Conservation (phyloP, 1,140 invertebrate genomes). For the Pissodes strobi region DNA sequence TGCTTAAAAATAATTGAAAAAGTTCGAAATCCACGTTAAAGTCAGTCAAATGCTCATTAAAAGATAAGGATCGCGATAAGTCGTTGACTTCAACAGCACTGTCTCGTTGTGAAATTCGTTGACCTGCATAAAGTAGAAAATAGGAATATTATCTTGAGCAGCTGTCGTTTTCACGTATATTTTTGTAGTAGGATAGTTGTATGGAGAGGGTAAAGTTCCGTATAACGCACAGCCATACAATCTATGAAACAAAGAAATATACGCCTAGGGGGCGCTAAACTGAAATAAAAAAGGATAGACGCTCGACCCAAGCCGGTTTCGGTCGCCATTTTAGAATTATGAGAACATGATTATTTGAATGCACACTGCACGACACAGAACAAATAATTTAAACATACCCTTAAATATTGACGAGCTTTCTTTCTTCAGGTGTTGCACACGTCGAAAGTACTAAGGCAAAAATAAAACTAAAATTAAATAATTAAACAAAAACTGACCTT, state of each 20-base stretch:
- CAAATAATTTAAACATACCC: conserved; percentile 28
- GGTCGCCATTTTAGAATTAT: conserved; percentile 26
- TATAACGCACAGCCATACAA: conserved; percentile 13
- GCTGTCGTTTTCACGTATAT: conserved; percentile 15
- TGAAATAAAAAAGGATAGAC: background rate
- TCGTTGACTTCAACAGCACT: no score
- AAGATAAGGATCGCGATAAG: no score
- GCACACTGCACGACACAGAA: conserved; percentile 22
- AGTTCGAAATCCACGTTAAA: no score
- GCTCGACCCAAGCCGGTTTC: conserved; percentile 4
- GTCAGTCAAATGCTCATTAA: no score
- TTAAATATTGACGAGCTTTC: background rate
- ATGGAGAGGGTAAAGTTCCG: background rate
- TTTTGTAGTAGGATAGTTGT: background rate
- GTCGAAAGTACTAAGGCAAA: no score
- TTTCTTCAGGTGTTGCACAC: conserved; percentile 4
- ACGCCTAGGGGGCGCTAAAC: conserved; percentile 7
- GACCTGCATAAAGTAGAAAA: no score
- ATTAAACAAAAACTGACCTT: conserved; percentile 53
- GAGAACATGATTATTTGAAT: background rate
- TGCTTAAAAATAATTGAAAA: no score
- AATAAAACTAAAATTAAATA: no score
- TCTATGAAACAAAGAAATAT: conserved; percentile 12
- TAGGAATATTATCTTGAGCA: conserved; percentile 1
- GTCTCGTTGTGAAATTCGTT: no score